Percentiles rank a stretch among this genome's conserved stretches.
phyloP scores from a whole-genome alignment of 2,113 vertebrate species.

The Bubo blakistoni region DNA sequence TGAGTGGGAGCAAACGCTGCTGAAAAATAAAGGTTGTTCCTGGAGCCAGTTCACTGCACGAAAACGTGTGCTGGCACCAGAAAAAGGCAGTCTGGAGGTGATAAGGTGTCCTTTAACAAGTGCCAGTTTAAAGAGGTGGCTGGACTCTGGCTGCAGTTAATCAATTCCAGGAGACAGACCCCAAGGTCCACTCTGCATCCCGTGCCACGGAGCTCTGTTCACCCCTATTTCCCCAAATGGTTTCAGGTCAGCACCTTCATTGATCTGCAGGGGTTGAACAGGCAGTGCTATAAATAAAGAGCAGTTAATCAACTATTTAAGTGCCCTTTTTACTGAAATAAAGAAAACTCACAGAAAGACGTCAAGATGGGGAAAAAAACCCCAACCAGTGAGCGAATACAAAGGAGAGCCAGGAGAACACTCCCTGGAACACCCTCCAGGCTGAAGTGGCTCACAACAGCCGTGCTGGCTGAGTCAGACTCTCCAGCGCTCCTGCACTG shows the following conservation, averaged over 20 bases:
- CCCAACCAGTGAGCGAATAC: background rate
- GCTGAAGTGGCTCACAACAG: background rate
- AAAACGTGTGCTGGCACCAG: background rate
- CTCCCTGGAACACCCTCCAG: background rate
- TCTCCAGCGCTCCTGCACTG: background rate
- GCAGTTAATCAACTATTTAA: background rate
- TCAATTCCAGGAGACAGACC: background rate
- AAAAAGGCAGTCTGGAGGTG: background rate
- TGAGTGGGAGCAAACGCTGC: background rate
- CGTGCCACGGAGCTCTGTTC: background rate
- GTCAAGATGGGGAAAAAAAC: background rate
- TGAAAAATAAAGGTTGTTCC: background rate
- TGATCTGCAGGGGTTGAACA: background rate
- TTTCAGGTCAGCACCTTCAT: background rate
- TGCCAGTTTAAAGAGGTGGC: background rate
- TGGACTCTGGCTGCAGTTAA: background rate
- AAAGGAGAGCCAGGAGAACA: background rate
- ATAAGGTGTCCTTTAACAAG: background rate
- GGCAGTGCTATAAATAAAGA: background rate
- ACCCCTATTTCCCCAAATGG: accelerated
- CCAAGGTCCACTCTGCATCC: background rate
- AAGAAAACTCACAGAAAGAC: background rate
- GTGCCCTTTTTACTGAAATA: background rate
- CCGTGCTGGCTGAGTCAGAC: background rate
- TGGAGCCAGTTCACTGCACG: background rate